Conservation (phyloP, 1,140 invertebrate genomes). For the Drosophila trapezifrons region DNA sequence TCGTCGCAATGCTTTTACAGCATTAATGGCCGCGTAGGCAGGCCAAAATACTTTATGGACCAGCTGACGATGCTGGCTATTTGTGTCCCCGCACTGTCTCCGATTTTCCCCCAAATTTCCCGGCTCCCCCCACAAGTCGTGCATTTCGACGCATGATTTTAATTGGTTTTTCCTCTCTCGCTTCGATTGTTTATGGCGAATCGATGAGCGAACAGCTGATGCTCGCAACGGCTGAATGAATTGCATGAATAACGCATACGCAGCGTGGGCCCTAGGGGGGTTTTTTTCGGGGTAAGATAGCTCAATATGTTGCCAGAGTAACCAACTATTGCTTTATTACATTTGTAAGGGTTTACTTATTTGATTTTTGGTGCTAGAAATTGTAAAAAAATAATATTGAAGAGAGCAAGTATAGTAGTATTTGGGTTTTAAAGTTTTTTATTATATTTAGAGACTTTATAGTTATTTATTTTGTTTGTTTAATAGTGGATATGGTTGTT, state of each 20-base stretch:
- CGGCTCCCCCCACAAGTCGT: slow-evolving; percentile 46
- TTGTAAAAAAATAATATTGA: too few relatives aligned
- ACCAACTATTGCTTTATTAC: not conserved
- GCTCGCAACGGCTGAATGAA: slow-evolving; percentile 25
- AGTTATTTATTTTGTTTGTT: not conserved
- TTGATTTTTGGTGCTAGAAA: too few relatives aligned
- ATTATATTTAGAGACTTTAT: too few relatives aligned
- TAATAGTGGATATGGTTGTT: too few relatives aligned
- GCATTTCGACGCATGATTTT: slow-evolving; percentile 74
- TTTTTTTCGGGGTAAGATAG: not conserved
- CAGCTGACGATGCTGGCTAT: slow-evolving; percentile 59
- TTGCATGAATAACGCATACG: slow-evolving; percentile 47
- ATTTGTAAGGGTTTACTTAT: not conserved
- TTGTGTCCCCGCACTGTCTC: slow-evolving; percentile 28
- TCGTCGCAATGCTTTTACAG: slow-evolving; percentile 51
- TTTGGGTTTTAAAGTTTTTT: too few relatives aligned
- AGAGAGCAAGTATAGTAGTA: too few relatives aligned
- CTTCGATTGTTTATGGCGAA: slow-evolving; percentile 69
- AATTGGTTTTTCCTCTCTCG: slow-evolving; percentile 60
- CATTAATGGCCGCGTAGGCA: slow-evolving; percentile 64
- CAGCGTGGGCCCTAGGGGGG: slow-evolving; percentile 5
- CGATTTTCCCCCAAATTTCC: not conserved
- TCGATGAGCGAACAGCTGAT: slow-evolving; percentile 63
- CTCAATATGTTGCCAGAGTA: slow-evolving; percentile 4
- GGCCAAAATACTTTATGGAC: slow-evolving; percentile 62